Conservation (phyloP, 1,140 invertebrate genomes). For the Colletes latitarsis region DNA sequence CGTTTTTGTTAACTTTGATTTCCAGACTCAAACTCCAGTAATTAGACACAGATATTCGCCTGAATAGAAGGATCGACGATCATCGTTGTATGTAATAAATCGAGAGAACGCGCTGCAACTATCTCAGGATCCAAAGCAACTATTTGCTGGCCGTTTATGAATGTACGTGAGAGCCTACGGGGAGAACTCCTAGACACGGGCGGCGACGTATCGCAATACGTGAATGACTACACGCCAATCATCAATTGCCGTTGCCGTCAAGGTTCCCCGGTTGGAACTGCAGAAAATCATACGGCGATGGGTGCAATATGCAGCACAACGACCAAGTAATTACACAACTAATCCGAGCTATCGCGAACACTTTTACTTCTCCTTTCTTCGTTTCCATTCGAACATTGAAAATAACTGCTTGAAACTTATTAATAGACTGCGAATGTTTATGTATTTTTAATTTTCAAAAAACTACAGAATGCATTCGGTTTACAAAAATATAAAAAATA, state of each 20-base stretch:
- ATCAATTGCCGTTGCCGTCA: conserved; percentile 46
- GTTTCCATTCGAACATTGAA: not conserved
- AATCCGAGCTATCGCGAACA: not conserved
- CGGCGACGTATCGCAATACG: conserved; percentile 21
- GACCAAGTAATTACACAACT: conserved; percentile 9
- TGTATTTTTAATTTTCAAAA: no score
- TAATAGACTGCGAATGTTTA: no score
- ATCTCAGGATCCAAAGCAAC: conserved; percentile 13
- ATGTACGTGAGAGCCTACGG: conserved; percentile 36
- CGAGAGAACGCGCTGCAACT: conserved; percentile 3
- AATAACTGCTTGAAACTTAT: no score
- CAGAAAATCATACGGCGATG: conserved; percentile 7
- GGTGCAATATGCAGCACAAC: not conserved
- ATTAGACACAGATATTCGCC: conserved; percentile 21
- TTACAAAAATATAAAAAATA: no score
- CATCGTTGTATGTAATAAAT: not conserved
- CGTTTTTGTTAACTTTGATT: no score
- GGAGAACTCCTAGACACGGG: conserved; percentile 31
- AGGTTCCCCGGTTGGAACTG: conserved; percentile 40
- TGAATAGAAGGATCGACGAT: not conserved
- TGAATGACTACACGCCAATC: conserved; percentile 34
- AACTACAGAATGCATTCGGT: no score
- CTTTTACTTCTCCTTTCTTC: not conserved
- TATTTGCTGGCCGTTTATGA: conserved; percentile 38
- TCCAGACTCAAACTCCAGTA: not conserved